Evolutionary conservation across 2,797 vertebrate species (phyloP), one percentile per base, ranked within the genome.

Genomic region (Sciurus vulgaris): DNA sequence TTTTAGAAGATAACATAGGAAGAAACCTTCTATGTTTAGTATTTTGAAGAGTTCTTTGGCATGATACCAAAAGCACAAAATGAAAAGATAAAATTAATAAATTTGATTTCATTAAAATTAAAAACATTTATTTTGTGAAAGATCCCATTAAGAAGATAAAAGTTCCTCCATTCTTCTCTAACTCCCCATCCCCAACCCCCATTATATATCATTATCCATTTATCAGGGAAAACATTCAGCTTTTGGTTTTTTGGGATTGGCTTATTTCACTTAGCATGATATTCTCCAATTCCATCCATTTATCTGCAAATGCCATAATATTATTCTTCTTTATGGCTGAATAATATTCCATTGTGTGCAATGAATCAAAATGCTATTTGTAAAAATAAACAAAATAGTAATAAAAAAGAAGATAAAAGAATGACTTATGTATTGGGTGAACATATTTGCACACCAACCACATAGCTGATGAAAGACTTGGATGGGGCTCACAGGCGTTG

Each of bases 21-120:
- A 38, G 76, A 81, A 83, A 86, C 18, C 12, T 22, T 84, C 3
- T 9, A 4, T 88, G 12, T 18, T 4, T 93, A 74, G 4, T 20
- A 17, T 5, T 92, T 95, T 77, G n/a, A 95, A 93, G 5, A 65
- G 11, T 91, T 56, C 47, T 95, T 70, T 91, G 33, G 70, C 4
- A 79, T 38, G 47, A 82, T 72, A 30, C 12, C 51, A 79, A 61
- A 84, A 69, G 28, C 11, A 89, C 5, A 94, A 88, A 86, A 2
- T 14, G 63, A 49, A 86, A 81, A 26, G 18, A 51, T 54, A 51
- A 81, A 85, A 81, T 86, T 61, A 89, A 74, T 81, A 73, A 63
- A 87, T 67, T 33, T 78, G 22, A 91, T 17, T 91, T 92, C 5
- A 86, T 93, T 41, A 86, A 89, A 79, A 84, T 35, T 54, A 49